Base-by-base conservation (phyloP, 2,797 vertebrate genomes). In the Gallinago nigripennis region DNA sequence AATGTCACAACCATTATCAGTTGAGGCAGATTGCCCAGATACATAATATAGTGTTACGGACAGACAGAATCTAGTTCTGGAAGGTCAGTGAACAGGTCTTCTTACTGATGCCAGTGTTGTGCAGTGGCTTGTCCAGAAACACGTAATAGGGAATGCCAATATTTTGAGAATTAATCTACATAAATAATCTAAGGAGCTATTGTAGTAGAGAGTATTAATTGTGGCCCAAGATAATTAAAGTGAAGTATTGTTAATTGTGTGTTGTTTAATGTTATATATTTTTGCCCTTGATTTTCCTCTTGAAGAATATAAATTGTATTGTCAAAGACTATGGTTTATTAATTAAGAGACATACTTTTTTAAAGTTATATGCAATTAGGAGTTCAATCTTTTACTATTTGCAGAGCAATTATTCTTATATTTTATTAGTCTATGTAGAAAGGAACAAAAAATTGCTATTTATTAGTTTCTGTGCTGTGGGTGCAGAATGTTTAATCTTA, bases 211-310 rank as follows among this genome's bases (percentile, higher is more conserved):
- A 94, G 96, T 91, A 88, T 97, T 97, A 98, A 98, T 96, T 95
- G 90, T 94, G 87, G 73, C 89, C 85, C 94, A 92, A 88, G 95
- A 92, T 98, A 98, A 98, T 98, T 97, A 97, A 95, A 98, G 95
- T 81, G 94, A 97, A 98, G 82, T 78, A 78, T 94, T 97, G 92
- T 95, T 98, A 98, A 98, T 97, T 97, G 90, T 94, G 75, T 97
- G 92, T 96, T 98, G 93, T 97, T 97, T 97, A 96, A 95, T 89
- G 83, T 86, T 95, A 84, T 61, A 45, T 95, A 87, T 70, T 91
- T 24, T 39, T 68, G 54, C 57, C 39, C 68, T 97, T 96, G 66
- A 56, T 89, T 94, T 96, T 97, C 88, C 65, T 78, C 95, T 95
- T 95, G 35, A n/a, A 65, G 70, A 64, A 46, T 94, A 97, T 97